Evolutionary conservation across 2,888 invertebrate genomes (phyloP), one percentile per base, ranked within the genome.

Genomic region (Iselma pallidipennis): DNA sequence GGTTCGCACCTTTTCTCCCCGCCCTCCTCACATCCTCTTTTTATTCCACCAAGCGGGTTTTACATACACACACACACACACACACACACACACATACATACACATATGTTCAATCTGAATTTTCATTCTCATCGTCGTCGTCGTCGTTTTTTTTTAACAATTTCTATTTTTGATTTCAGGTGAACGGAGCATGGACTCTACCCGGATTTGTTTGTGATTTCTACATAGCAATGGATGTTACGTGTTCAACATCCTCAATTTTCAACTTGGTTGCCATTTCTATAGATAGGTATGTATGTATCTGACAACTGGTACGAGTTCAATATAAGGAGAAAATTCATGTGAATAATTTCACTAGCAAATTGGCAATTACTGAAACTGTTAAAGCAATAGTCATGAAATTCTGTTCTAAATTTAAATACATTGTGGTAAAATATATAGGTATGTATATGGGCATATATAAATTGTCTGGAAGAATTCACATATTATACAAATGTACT

Each of bases 181-280:
- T 93, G 68, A 91, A 94, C 82, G 92, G 92, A 57, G 88, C 89
- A 53, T 97, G 97, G 97, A 91, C 91, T 26, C 84, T 97, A 74
- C 95, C 96, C 42, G 91, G 91, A 72, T 90, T 95, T 78, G 90
- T 95, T 73, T 98, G 97, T 83, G 96, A 97, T 85, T 92, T 96
- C 83, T 98, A 96, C 88, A 96, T 97, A 81, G 96, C 96, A 59
- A 94, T 95, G 91, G 97, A 98, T 83, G 97, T 98, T 78, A 95
- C 94, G 70, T 96, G 96, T 82, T 96, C 96, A 74, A 98, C 97
- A 67, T 96, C 96, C 77, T 97, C 96, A 80, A 98, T 98, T 82
- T 95, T 97, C 85, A 97, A 98, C 86, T 88, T 97, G 81, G 95
- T 97, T 72, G 97, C 97, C 74, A 98, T 98, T 83, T 96, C 96